phyloP scores from a whole-genome alignment of 2,113 vertebrate genomes.

The Mola mola region DNA sequence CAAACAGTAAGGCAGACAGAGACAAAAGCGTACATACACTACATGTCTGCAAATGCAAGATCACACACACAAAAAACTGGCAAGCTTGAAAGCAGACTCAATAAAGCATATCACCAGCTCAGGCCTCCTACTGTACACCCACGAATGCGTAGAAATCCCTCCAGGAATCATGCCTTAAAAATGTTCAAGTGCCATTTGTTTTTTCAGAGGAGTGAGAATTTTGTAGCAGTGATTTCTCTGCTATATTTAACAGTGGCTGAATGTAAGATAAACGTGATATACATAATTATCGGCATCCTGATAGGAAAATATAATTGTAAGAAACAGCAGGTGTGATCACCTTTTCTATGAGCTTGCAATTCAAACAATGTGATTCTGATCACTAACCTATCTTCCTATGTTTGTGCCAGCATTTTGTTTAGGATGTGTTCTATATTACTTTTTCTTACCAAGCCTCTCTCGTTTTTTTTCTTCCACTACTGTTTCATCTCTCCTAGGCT shows the following conservation, averaged over 20 bases:
- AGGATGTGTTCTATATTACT: not conserved
- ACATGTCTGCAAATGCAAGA: not conserved
- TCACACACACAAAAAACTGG: constrained; percentile 1
- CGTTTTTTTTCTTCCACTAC: no score
- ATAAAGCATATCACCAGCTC: constrained; percentile 43
- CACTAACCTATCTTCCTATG: not conserved
- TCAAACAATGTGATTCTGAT: not conserved
- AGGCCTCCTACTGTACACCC: constrained; percentile 38
- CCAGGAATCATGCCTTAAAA: constrained; percentile 12
- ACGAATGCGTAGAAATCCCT: constrained; percentile 26
- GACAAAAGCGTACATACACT: constrained; percentile 5
- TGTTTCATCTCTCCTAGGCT: not conserved
- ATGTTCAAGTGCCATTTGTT: not conserved
- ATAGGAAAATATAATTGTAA: not conserved
- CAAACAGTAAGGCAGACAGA: not conserved
- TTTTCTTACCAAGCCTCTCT: not conserved
- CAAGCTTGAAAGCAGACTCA: constrained; percentile 35
- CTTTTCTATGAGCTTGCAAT: not conserved
- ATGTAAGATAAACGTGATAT: not conserved
- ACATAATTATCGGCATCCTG: not conserved
- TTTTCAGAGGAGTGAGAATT: not conserved
- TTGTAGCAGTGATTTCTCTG: not conserved
- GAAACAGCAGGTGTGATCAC: not conserved
- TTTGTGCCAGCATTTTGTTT: not conserved
- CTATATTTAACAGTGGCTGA: not conserved